phyloP scores from a whole-genome alignment of 2,797 vertebrate species.

The Margarornis squamiger region DNA sequence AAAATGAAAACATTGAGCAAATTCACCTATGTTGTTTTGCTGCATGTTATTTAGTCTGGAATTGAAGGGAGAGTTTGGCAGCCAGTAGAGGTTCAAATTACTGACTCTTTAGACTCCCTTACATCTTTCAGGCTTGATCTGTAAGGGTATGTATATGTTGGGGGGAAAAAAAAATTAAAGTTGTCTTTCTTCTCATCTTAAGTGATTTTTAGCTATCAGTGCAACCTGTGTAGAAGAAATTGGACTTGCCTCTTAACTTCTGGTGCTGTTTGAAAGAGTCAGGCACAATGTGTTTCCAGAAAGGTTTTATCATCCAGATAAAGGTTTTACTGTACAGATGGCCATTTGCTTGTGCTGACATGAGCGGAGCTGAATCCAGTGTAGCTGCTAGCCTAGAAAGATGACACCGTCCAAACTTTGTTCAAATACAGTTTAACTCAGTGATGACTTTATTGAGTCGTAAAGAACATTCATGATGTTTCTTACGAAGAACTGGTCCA shows the following conservation, averaged over 20 bases:
- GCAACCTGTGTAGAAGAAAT: neutral
- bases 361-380: neutral
- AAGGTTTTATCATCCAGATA: neutral
- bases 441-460: neutral
- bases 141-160: neutral
- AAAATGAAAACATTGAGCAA: neutral
- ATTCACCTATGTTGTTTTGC: conserved; percentile 1
- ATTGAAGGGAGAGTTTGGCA: neutral
- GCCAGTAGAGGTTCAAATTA: neutral
- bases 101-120: neutral
- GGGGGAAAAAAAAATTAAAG: neutral
- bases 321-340: neutral
- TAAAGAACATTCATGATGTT: neutral
- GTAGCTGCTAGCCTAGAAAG: neutral
- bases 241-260: neutral
- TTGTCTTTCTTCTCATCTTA: neutral
- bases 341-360: neutral
- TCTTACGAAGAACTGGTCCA: neutral
- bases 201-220: neutral
- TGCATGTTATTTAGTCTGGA: neutral
- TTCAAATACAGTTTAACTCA: neutral
- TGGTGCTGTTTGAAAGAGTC: neutral
- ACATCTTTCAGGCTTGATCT: neutral
- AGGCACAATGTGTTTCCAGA: neutral
- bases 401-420: neutral